Evolutionary conservation across 2,797 vertebrate species (phyloP).

Genomic region (Otolemur crassicaudatus): DNA sequence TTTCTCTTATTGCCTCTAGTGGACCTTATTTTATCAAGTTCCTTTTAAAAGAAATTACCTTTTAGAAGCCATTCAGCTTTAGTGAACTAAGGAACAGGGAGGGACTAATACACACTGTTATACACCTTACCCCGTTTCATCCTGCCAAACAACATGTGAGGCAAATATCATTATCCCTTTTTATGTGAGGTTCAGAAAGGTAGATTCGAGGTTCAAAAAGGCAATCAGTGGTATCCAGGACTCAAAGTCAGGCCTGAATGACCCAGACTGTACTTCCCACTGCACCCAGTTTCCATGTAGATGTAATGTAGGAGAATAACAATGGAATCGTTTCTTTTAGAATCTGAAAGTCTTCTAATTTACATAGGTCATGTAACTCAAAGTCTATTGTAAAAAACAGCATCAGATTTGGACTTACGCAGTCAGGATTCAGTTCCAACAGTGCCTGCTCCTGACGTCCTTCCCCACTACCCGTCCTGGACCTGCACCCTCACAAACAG

Average conservation of each 20-base stretch:
- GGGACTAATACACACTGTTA: not conserved
- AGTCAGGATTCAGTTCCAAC: not conserved
- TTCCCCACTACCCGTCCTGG: not conserved
- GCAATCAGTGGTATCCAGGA: not conserved
- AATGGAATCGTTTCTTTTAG: not conserved
- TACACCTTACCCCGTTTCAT: not conserved
- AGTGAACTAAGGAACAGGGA: not conserved
- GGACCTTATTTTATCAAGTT: not conserved
- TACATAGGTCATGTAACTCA: not conserved
- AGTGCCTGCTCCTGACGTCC: not conserved
- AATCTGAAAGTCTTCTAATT: slow-evolving; percentile 14
- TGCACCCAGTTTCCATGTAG: not conserved
- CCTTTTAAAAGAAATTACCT: slow-evolving; percentile 33
- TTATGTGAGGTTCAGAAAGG: slow-evolving; percentile 18
- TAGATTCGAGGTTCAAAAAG: not conserved
- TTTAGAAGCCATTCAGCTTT: not conserved
- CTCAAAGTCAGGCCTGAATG: not conserved
- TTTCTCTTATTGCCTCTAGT: not conserved
- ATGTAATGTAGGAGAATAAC: not conserved
- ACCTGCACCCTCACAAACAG: not conserved
- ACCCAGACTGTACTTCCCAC: not conserved
- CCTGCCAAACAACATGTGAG: not conserved
- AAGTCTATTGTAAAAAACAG: not conserved
- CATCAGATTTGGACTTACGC: not conserved
- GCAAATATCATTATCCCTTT: not conserved